Conservation (phyloP, 2,888 invertebrate genomes). For the Prosopocoilus inquinatus region DNA sequence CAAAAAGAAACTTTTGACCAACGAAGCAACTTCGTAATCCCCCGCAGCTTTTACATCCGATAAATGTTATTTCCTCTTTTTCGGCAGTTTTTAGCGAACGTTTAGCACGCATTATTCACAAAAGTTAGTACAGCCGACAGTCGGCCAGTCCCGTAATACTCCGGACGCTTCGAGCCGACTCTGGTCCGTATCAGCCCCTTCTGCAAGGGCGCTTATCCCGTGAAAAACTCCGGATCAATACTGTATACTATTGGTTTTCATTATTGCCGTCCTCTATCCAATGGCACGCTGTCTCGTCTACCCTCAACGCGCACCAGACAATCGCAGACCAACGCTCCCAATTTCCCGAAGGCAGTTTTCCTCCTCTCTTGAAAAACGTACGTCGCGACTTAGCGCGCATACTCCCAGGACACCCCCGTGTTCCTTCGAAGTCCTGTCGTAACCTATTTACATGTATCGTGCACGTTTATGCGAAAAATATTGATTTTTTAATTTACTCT, state of each 20-base stretch:
- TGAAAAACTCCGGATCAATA: slow-evolving; percentile 32
- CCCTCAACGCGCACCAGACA: slow-evolving; percentile 23
- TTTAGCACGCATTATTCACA: slow-evolving; percentile 17
- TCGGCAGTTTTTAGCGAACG: slow-evolving; percentile 9
- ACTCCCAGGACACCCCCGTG: neutral
- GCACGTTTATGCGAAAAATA: slow-evolving; percentile 15
- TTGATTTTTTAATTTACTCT: slow-evolving; percentile 7
- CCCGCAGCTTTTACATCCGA: no score
- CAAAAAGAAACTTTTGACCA: no score
- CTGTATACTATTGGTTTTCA: slow-evolving; percentile 34
- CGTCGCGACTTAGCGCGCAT: neutral
- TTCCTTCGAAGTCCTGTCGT: no score
- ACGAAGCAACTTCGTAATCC: no score
- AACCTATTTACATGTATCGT: neutral
- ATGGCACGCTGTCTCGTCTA: slow-evolving; percentile 32
- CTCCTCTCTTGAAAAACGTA: neutral
- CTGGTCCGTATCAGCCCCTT: neutral
- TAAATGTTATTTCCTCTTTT: no score
- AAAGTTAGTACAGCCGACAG: slow-evolving; percentile 27
- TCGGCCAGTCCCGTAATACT: slow-evolving; percentile 26
- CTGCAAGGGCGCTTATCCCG: slow-evolving; percentile 8
- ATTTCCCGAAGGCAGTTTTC: slow-evolving; percentile 9
- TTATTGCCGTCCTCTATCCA: slow-evolving; percentile 31
- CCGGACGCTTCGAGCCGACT: slow-evolving; percentile 20
- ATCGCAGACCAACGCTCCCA: slow-evolving; percentile 14